These are phyloP conservation scores for Athalia cordata DNA, from an alignment of 2,888 invertebrate genomes.

Conservation along the genomic window DNA sequence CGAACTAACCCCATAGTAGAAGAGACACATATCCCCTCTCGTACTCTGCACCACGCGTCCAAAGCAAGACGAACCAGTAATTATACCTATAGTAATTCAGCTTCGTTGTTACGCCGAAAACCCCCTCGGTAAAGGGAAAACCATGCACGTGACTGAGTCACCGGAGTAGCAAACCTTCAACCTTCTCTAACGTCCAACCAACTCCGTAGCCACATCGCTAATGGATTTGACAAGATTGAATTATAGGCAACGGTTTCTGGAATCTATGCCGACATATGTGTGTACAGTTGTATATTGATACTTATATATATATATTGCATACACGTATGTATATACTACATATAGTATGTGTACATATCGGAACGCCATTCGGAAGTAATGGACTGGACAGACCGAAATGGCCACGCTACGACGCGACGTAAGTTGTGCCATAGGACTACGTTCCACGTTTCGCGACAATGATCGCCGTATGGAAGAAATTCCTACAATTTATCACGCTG, in stretches of 20 bases:
- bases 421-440: constrained; percentile 1
- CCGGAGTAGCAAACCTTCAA: neutral
- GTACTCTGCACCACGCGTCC: constrained; percentile 44
- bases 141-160: constrained; percentile 20
- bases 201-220: constrained; percentile 53
- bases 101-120: constrained; percentile 27
- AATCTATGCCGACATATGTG: too few relatives aligned
- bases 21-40: neutral
- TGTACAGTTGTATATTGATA: neutral
- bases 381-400: constrained; percentile 53
- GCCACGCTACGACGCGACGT: constrained; percentile 55
- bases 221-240: constrained; percentile 66
- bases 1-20: constrained; percentile 57
- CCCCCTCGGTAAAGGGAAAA: neutral
- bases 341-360: constrained; percentile 47
- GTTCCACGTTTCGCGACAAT: constrained; percentile 48
- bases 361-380: constrained; percentile 61
- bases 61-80: constrained; percentile 56
- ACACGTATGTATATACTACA: neutral
- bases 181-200: neutral
- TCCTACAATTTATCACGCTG: constrained; percentile 56
- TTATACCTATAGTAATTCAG: constrained; percentile 50
- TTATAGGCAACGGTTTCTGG: constrained; percentile 54
- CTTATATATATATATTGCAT: neutral
- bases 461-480: constrained; percentile 58